Evolutionary conservation across 2,888 invertebrate genomes (phyloP), one percentile per base, ranked within the genome.

Genomic region (Chrysolina haemoptera): DNA sequence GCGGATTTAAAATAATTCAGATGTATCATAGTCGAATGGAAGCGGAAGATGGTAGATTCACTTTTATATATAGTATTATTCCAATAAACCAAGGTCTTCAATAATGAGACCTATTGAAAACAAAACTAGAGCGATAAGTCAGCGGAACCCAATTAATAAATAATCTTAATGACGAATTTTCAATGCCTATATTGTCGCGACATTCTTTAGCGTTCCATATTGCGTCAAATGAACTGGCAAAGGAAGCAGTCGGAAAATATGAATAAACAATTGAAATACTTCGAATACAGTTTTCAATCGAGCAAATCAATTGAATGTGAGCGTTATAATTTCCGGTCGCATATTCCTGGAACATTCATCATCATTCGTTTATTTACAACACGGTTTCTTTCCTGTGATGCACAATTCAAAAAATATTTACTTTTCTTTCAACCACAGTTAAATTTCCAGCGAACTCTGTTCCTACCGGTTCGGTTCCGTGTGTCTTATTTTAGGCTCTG

Each of bases 71-170:
- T 59, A n/a, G n/a, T 10, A 35, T n/a, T 27, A 59, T 59, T 59
- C 22, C 27, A 59, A 59, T 59, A 59, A 59, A 14, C 35, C 35
- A 27, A 35, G 59, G 59, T 8, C 59, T 59, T 35, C 59, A 59
- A 59, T 59, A 59, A 59, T 59, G 11, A 35, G 59, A 35, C 59
- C 59, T 59, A 59, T 35, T 59, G 59, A 59, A 35, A 59, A 59
- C 59, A 59, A 59, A 59, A 59, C 27, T 59, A 59, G 59, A 27
- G 14, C 59, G 59, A 35, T 35, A 27, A 22, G 12, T 27, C 59
- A 59, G 27, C 8, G 35, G 59, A 35, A 10, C n/a, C 59, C 27
- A 59, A 59, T 59, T 27, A 59, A 59, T 59, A 20, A 59, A 59
- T 59, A 20, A 59, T 59, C 14, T 6, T 27, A 35, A 59, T 59